These are phyloP conservation scores for Antennarius striatus DNA, from an alignment of 2,113 vertebrate genomes.

Conservation along the genomic window DNA sequence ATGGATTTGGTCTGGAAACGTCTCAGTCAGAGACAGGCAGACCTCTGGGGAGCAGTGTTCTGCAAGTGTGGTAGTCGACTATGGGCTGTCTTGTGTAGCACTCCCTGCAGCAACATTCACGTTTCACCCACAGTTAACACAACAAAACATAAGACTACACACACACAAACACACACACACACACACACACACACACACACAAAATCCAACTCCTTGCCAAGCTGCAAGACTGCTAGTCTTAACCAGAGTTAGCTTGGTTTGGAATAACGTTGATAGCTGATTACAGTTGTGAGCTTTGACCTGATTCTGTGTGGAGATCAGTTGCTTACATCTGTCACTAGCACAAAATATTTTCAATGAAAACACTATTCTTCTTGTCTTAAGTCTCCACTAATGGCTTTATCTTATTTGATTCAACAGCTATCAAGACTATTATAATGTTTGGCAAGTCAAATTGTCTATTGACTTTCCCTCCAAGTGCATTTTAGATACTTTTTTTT, in stretches of 20 bases:
- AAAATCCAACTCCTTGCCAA: slow-evolving; percentile 41
- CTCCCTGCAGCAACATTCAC: slow-evolving; percentile 66
- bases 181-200: slow-evolving; percentile 26
- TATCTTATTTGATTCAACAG: background rate
- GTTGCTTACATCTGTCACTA: slow-evolving; percentile 22
- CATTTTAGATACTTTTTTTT: no score
- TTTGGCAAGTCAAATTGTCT: no score
- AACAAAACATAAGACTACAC: slow-evolving; percentile 51
- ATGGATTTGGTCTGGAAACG: slow-evolving; percentile 52
- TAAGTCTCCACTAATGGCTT: slow-evolving; percentile 6
- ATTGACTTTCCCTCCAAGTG: no score
- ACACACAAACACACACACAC: slow-evolving; percentile 13
- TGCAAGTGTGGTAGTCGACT: slow-evolving; percentile 70
- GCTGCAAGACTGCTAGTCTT: slow-evolving; percentile 41
- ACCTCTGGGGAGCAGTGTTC: slow-evolving; percentile 74
- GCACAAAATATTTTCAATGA: background rate
- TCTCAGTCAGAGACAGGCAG: slow-evolving; percentile 58
- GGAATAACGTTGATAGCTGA: slow-evolving; percentile 47
- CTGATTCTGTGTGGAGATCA: slow-evolving; percentile 20
- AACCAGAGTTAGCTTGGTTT: slow-evolving; percentile 34
- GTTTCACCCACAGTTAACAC: slow-evolving; percentile 71
- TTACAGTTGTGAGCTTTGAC: slow-evolving; percentile 24
- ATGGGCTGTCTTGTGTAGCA: slow-evolving; percentile 72
- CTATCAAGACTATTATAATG: no score
- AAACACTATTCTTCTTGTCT: slow-evolving; percentile 10